Percentiles rank a stretch among this genome's conserved stretches.
phyloP scores from a whole-genome alignment of 53 echinoderm and acorn worm genomes.

The Echinarachnius parma region DNA sequence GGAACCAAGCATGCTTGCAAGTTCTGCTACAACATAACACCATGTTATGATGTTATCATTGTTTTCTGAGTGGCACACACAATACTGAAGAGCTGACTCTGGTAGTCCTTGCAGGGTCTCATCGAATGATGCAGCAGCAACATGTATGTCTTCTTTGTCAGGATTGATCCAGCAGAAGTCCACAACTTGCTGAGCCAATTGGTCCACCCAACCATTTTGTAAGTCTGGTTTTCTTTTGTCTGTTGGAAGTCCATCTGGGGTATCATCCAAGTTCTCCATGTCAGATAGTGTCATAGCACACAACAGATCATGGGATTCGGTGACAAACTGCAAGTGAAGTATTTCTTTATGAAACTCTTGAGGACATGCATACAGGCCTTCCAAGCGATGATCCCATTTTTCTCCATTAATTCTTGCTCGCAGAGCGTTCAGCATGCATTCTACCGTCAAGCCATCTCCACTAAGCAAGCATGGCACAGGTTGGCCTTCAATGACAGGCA shows the following conservation, averaged over 20 bases:
- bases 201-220: slow-evolving; percentile 9
- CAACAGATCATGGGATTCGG: neutral
- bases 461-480: slow-evolving; percentile 9
- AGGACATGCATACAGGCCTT: slow-evolving; percentile 31
- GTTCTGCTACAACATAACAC: slow-evolving; percentile 1
- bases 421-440: slow-evolving; percentile 28
- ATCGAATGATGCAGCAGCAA: slow-evolving; percentile 4
- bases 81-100: neutral
- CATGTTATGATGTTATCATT: neutral
- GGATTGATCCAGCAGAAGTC: slow-evolving; percentile 30
- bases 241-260: slow-evolving; percentile 1
- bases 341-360: slow-evolving; percentile 49
- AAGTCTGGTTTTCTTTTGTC: neutral
- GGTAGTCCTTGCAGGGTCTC: neutral
- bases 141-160: slow-evolving; percentile 4
- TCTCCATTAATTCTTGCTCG: slow-evolving; percentile 27
- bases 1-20: slow-evolving; percentile 24
- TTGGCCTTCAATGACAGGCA: slow-evolving; percentile 11
- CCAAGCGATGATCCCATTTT: slow-evolving; percentile 22
- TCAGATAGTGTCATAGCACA: slow-evolving; percentile 2
- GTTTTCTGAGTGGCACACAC: neutral
- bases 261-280: neutral
- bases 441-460: slow-evolving; percentile 43
- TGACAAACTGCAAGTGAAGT: slow-evolving; percentile 27
- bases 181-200: neutral